A percentile compares a stretch with the other conserved stretches of the same genome.
These are phyloP conservation scores for Nipponia nippon DNA, from an alignment of 2,113 vertebrate genomes.

Conservation along the genomic window DNA sequence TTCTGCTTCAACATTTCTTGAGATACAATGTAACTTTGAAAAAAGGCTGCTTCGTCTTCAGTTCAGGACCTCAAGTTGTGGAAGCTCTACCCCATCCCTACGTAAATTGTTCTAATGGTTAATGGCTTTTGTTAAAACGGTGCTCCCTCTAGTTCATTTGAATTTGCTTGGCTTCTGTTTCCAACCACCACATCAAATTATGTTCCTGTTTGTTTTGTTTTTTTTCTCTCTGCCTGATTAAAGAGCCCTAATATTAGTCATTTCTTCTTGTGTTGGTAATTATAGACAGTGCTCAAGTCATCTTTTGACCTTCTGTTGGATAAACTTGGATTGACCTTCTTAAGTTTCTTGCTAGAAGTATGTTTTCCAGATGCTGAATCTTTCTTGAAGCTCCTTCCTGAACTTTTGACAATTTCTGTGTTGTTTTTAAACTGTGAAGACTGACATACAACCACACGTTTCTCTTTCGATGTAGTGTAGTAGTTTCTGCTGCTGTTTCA, in stretches of 20 bases:
- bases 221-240: background rate
- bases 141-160: background rate
- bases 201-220: background rate
- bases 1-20: constrained; percentile 20
- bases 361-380: constrained; percentile 4
- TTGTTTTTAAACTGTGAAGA: background rate
- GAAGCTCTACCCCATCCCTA: background rate
- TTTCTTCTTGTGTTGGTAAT: background rate
- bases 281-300: background rate
- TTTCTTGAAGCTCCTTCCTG: background rate
- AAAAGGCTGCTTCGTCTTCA: background rate
- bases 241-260: background rate
- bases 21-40: background rate
- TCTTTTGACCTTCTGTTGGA: background rate
- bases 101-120: background rate
- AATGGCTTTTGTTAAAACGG: background rate
- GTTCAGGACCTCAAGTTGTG: background rate
- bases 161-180: background rate
- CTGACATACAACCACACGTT: background rate
- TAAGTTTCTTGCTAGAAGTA: background rate
- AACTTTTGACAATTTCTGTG: background rate
- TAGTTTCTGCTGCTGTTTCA: background rate
- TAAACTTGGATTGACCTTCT: constrained; percentile 14
- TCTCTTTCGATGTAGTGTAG: rapidly evolving
- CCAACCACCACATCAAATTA: background rate